A percentile compares a stretch with the other conserved stretches of the same genome.
Evolutionary conservation across 2,888 invertebrate genomes (phyloP).

Genomic region (Parnassius glacialis): DNA sequence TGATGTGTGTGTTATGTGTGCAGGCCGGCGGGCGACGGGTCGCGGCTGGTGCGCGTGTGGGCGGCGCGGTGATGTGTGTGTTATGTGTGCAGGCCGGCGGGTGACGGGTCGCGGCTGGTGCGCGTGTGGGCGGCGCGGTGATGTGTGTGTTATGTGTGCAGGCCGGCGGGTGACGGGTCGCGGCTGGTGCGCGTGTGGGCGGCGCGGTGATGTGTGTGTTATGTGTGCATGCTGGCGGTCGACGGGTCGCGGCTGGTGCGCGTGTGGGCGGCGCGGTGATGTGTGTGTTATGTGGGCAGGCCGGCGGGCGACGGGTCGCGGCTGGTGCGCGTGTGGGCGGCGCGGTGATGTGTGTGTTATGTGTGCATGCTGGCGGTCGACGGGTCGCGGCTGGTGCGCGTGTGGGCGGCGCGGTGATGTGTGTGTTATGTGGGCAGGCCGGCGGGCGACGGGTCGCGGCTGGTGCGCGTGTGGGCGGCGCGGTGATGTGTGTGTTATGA

Average conservation of each 20-base stretch:
- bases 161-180: too few species aligned
- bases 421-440: too few species aligned
- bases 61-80: slow-evolving; percentile 19
- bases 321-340: slow-evolving; percentile 28
- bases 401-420: slow-evolving; percentile 22
- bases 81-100: too few species aligned
- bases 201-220: too few species aligned
- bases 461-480: slow-evolving; percentile 3
- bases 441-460: too few species aligned
- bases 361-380: slow-evolving; percentile 24
- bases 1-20: neutral
- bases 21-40: too few species aligned
- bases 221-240: slow-evolving; percentile 31
- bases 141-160: too few species aligned
- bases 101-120: too few species aligned
- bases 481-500: slow-evolving; percentile 6
- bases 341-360: slow-evolving; percentile 18
- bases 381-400: slow-evolving; percentile 16
- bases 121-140: too few species aligned
- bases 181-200: too few species aligned
- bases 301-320: slow-evolving; percentile 31
- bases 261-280: slow-evolving; percentile 30
- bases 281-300: too few species aligned
- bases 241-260: slow-evolving; percentile 28
- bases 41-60: too few species aligned